phyloP scores from a whole-genome alignment of 2,113 vertebrate species.

The Labeo rohita region DNA sequence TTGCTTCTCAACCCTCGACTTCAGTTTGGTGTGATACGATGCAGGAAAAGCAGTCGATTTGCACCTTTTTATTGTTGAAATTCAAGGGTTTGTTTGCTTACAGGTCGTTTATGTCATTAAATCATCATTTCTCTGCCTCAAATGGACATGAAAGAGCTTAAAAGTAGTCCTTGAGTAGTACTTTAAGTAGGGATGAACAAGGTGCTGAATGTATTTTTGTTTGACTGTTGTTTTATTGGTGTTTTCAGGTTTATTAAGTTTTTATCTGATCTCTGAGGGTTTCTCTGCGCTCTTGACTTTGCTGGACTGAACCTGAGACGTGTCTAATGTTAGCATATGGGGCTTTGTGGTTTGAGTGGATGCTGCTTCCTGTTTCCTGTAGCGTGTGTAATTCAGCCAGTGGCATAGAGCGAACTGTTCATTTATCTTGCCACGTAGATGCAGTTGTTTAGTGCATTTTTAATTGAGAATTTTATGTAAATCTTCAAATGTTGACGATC shows the following conservation, averaged over 20 bases:
- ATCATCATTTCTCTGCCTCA: not conserved
- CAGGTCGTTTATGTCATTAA: not conserved
- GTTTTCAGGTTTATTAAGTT: not conserved
- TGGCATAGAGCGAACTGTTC: not conserved
- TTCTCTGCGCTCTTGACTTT: not conserved
- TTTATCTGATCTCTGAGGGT: not conserved
- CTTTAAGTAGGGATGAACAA: not conserved
- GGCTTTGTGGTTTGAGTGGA: not conserved
- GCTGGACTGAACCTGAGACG: not conserved
- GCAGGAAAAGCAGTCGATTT: not conserved
- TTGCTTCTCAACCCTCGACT: not conserved
- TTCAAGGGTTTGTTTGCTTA: not conserved
- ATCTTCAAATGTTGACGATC: not conserved
- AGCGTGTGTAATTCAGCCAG: not conserved
- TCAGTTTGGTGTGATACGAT: not conserved
- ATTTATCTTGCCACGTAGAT: not conserved
- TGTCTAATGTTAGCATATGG: not conserved
- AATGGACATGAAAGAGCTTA: not conserved
- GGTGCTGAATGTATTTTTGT: not conserved
- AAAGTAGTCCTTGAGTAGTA: not conserved
- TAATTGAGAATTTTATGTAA: not conserved
- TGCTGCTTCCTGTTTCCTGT: conserved; percentile 19
- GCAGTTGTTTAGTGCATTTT: not conserved
- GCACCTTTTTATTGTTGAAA: not conserved
- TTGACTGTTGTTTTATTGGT: not conserved